Conservation (phyloP, 2,888 invertebrate genomes). For the Ommatoiulus sabulosus region DNA sequence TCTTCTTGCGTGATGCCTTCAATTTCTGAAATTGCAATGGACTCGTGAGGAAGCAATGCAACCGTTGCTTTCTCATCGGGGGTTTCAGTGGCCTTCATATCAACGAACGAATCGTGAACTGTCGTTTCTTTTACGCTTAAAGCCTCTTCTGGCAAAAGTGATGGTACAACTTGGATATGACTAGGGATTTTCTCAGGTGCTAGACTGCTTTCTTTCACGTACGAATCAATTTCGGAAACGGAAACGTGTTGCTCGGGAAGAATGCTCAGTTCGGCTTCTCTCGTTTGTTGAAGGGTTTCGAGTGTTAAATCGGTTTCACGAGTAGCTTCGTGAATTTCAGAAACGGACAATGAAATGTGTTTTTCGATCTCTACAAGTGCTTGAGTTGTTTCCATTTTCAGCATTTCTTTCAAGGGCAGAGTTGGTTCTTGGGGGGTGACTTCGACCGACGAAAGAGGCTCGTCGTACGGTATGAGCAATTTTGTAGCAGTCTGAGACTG, state of each 20-base stretch:
- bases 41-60: conserved; percentile 59
- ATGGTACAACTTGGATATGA: conserved; percentile 58
- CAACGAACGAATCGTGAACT: conserved; percentile 50
- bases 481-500: conserved; percentile 5
- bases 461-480: conserved; percentile 13
- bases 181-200: conserved; percentile 23
- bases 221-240: conserved; percentile 46
- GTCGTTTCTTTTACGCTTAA: conserved; percentile 60
- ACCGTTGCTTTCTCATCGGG: conserved; percentile 58
- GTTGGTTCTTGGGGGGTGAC: conserved; percentile 28
- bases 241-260: conserved; percentile 42
- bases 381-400: not conserved
- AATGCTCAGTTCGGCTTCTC: conserved; percentile 7
- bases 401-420: conserved; percentile 42
- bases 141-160: conserved; percentile 60
- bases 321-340: conserved; percentile 45
- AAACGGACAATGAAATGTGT: conserved; percentile 46
- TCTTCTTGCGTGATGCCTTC: conserved; percentile 57
- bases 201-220: conserved; percentile 34
- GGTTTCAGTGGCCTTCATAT: conserved; percentile 55
- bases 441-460: conserved; percentile 32
- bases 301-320: conserved; percentile 34
- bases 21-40: conserved; percentile 60
- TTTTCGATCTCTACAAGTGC: conserved; percentile 47
- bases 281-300: not conserved